Base-by-base conservation (phyloP, 2,797 vertebrate species). In the Schizopygopsis pylzovi region DNA sequence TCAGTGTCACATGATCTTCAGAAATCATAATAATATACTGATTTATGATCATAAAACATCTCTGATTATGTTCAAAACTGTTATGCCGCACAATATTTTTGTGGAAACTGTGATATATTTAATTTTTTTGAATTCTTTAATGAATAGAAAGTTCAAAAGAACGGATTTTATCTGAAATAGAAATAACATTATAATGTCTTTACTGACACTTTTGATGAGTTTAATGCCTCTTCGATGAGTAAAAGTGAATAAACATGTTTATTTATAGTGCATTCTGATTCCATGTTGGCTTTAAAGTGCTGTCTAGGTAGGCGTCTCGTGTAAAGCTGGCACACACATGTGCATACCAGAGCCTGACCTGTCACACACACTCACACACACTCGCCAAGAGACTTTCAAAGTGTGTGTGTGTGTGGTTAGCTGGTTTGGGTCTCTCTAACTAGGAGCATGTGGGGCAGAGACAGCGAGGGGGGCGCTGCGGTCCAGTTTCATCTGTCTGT, bases 321-420 rank as follows among this genome's bases (percentile, higher is more conserved):
- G 88, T 45, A 59, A 95, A 94, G 93, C 94, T 95, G 95, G 94
- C 93, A 94, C 91, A 92, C 94, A 95, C 94, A 95, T 95, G 94
- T 96, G 94, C 93, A 94, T 93, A 93, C 93, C 94, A 95, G 92
- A 94, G 86, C 88, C 91, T 92, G 86, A 90, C 90, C 92, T 92
- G 91, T 89, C 94, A 87, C 89, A 89, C 87, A 87, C 88, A 84
- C 15, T 16, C 88, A 87, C 87, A 87, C 78, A 75, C 72, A 76
- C 72, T 76, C 72, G n/a, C 45, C 45, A 75, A 52, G 72, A 49
- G 39, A 59, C 73, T 89, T 87, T 90, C 84, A 92, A 90, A 88
- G 91, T 79, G 80, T 91, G 91, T 91, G 91, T 86, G 92, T 91
- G 88, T 93, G 91, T 91, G 91, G 92, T 93, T 93, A 91, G 89